Evolutionary conservation across 2,888 invertebrate species (phyloP), one percentile per base, ranked within the genome.

Genomic region (Epinotia brunnichana): DNA sequence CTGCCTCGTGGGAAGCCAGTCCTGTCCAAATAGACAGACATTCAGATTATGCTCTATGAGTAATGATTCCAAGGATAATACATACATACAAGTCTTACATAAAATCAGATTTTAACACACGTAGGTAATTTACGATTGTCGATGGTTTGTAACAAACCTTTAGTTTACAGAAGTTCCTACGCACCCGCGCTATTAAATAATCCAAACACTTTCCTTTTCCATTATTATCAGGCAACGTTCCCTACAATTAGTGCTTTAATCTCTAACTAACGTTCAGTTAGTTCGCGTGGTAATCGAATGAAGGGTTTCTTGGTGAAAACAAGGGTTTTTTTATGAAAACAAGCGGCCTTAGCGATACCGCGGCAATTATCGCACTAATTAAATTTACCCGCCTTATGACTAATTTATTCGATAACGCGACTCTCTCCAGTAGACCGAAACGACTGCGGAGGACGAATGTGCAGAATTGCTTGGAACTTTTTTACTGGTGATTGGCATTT

Each of bases 311-410:
- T 48, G 62, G 41, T 54, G 53, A 53, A 54, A 66, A 60, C 60
- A 74, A 68, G 61, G 64, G 74, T 76, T 76, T 77, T 48, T 78
- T 77, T 60, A 69, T 72, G 69, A 56, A 66, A 66, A 66, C 66
- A 54, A 54, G 75, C 71, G 69, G 74, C 79, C 79, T 80, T 80
- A 76, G 77, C 77, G 78, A 81, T 82, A 75, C 9, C 76, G 78
- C 82, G 74, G 81, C 87, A 89, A 90, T 90, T 88, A 87, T 83
- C 83, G 82, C 90, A 86, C 84, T 90, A 89, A 90, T 91, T 91
- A 91, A 89, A 87, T 87, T 83, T 80, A 83, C 84, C 82, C 83
- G 81, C 81, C 84, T 85, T 90, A 90, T 90, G 87, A 91, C 90
- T 90, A 91, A 91, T 91, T 90, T 90, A 87, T 86, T 82, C 82